Evolutionary conservation across 2,113 vertebrate species (phyloP), one percentile per base, ranked within the genome.

Genomic region (Myotis lucifugus): DNA sequence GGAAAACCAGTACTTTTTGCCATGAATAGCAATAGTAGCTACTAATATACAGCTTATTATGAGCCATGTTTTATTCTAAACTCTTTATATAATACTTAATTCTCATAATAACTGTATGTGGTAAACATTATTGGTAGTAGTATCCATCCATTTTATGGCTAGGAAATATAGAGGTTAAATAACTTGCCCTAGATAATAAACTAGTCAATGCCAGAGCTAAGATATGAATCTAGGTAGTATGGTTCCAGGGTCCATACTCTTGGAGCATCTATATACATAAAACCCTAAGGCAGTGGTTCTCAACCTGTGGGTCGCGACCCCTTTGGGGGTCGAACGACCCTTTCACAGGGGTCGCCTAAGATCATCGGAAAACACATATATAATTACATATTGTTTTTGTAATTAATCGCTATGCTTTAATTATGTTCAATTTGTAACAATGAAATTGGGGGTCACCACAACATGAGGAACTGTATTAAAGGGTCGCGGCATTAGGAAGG

Each of bases 11-110:
- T 67, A 59, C 19, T 66, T 94, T 79, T 94, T 92, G 40, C 56
- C 85, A 74, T 52, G 74, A 89, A 27, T 79, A 67, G 42, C 2
- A 82, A 10, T 66, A 84, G 29, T 78, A 84, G 61, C 37, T 66
- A 88, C 88, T 88, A 79, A 67, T 2, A 78, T 59, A 73, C 79
- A 67, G 46, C 37, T 92, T 91, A 70, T 52, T 83, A 37, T 42
- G 19, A 54, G 27, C 29, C 50, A 92, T 7, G n/a, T 69, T 81
- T 94, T 92, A 88, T 66, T 81, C 29, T 90, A 54, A 83, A 25
- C 29, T 83, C 37, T 76, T 87, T 92, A 18, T 85, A 52, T 76
- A 69, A 73, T 88, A 91, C 32, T 92, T 42, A 74, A 89, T 78
- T 93, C 37, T 96, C 27, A 89, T 32, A 64, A 19, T 56, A 81